Percentiles rank a stretch among this genome's conserved stretches.
phyloP scores from a whole-genome alignment of 2,888 invertebrate species.

The Drosophila quinaria region DNA sequence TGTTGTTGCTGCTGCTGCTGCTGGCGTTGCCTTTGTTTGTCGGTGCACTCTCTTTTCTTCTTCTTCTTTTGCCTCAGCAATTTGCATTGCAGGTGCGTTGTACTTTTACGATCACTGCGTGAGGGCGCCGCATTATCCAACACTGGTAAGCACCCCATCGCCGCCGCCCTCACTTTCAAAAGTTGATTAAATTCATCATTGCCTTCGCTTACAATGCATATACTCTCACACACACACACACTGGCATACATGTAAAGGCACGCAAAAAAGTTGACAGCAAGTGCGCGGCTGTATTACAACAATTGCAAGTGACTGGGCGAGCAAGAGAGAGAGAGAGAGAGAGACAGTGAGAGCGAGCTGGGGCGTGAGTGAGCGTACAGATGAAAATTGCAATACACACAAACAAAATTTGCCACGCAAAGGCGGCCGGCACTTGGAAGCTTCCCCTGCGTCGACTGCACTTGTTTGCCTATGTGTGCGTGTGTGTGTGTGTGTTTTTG shows the following conservation, averaged over 20 bases:
- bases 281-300: conserved; percentile 63
- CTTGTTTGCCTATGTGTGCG: conserved; percentile 16
- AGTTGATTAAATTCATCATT: conserved; percentile 65
- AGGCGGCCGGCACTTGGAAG: conserved; percentile 73
- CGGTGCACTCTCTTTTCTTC: conserved; percentile 8
- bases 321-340: conserved; percentile 11
- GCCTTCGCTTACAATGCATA: conserved; percentile 56
- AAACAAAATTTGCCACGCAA: conserved; percentile 69
- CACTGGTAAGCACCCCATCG: conserved; percentile 68
- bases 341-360: conserved; percentile 18
- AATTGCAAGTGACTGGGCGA: conserved; percentile 37
- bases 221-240: conserved; percentile 12
- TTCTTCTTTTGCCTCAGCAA: conserved; percentile 1
- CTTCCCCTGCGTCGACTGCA: conserved; percentile 41
- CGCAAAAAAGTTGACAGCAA: conserved; percentile 42
- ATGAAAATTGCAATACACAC: conserved; percentile 78
- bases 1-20: conserved; percentile 22
- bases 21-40: conserved; percentile 48
- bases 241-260: conserved; percentile 23
- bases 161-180: conserved; percentile 26
- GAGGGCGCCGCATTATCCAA: conserved; percentile 56
- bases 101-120: conserved; percentile 47
- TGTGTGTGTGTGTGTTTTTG: conserved; percentile 30
- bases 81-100: conserved; percentile 66
- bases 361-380: conserved; percentile 51